Conservation (phyloP, 2,797 vertebrate species). For the Loris lydekkerianus region DNA sequence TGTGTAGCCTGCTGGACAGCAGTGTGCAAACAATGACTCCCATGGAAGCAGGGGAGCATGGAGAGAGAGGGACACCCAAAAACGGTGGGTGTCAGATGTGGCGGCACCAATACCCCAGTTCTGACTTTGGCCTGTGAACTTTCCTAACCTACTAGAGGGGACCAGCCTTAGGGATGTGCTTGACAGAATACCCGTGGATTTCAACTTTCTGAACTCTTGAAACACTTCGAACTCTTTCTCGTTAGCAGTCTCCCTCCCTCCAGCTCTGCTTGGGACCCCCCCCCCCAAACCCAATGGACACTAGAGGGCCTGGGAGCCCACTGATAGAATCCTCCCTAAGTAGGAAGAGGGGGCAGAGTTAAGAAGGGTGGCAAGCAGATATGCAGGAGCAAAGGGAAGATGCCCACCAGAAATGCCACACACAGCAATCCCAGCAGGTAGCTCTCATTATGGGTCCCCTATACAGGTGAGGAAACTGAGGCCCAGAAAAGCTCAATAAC, state of each 20-base stretch:
- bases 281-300: not conserved
- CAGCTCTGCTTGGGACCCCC: not conserved
- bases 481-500: not conserved
- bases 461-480: not conserved
- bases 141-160: no score
- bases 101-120: no score
- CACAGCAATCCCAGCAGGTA: not conserved
- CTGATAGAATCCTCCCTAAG: not conserved
- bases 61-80: no score
- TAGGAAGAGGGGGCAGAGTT: not conserved
- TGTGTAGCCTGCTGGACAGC: no score
- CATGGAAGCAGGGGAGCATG: no score
- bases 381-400: not conserved
- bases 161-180: no score
- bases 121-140: no score
- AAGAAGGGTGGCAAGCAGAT: not conserved
- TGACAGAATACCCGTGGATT: no score
- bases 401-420: not conserved
- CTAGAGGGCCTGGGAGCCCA: not conserved
- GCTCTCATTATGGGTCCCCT: accelerated
- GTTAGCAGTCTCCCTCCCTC: not conserved
- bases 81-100: no score
- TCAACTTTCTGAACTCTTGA: no score
- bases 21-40: no score
- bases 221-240: no score